Base-by-base conservation (phyloP, 2,888 invertebrate genomes). In the Synergus laeviventris region DNA sequence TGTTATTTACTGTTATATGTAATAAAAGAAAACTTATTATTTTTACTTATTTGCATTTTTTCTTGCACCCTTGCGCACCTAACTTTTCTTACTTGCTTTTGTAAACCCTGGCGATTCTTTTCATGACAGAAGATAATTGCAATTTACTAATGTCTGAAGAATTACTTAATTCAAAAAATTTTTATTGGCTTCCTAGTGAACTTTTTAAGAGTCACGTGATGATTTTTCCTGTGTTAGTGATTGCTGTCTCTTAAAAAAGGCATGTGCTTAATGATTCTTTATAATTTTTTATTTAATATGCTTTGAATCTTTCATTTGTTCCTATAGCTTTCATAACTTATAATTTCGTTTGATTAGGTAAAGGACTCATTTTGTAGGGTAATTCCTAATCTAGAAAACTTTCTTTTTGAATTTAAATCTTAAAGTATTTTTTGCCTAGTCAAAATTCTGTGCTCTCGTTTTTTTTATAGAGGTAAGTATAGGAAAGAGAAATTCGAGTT, bases 11-110 rank as follows among this genome's bases (percentile, higher is more conserved):
- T 85, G 83, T 83, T 85, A 88, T 86, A 73, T 73, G 21, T 80
- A 89, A 89, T 88, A 89, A 89, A 89, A 45, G 24, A n/a, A 36
- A 70, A 86, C 85, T 88, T 89, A 87, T 88, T 87, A 88, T 88
- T 89, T 89, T 87, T 84, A 88, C 81, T 80, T 78, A 87, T 86
- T 88, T 86, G 86, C 80, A 86, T 88, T 88, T 85, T 84, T 88
- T 83, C 75, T 84, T 76, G 76, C 76, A 76, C 76, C 76, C 73
- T 76, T 21, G 49, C 70, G 76, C 76, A 76, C 73, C 62, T 62
- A 70, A 36, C 45, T 79, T 78, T 84, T 84, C 81, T 86, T 80
- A 85, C 84, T 85, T 77, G 82, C 83, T 80, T 42, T 76, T 64
- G 39, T 8, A 70, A 21, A 74, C 80, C 78, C 60, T 77, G 75